Conservation (phyloP, 1,140 invertebrate genomes). For the Pseudomyrmex concolor region DNA sequence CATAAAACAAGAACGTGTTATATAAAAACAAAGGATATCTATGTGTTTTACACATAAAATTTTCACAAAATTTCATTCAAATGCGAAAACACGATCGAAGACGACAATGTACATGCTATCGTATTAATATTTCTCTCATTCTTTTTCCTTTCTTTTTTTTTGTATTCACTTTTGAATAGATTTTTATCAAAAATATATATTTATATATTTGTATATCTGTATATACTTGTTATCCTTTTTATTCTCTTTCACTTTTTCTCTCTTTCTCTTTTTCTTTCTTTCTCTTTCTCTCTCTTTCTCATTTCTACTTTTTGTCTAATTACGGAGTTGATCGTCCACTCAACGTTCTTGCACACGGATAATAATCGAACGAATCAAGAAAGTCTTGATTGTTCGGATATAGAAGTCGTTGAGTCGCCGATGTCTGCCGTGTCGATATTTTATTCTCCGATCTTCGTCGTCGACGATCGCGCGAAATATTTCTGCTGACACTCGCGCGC, state of each 20-base stretch:
- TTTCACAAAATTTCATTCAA: constrained; percentile 12
- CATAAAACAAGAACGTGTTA: no score
- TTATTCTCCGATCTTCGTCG: not conserved
- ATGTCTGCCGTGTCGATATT: constrained; percentile 36
- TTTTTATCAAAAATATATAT: constrained; percentile 83
- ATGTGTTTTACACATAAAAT: no score
- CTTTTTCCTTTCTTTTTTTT: constrained; percentile 63
- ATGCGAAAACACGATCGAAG: constrained; percentile 39
- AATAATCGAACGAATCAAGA: constrained; percentile 84
- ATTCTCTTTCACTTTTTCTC: not conserved
- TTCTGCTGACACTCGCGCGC: not conserved
- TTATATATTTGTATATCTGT: constrained; percentile 60
- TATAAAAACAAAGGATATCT: no score
- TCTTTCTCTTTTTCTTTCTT: not conserved
- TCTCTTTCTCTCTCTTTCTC: constrained; percentile 35
- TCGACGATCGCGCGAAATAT: constrained; percentile 54
- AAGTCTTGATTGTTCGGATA: constrained; percentile 84
- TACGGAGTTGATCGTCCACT: constrained; percentile 71
- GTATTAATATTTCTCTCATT: constrained; percentile 4
- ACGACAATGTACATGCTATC: constrained; percentile 12
- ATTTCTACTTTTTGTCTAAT: constrained; percentile 42
- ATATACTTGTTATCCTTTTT: constrained; percentile 44
- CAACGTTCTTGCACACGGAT: constrained; percentile 81
- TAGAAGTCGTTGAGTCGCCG: constrained; percentile 76
- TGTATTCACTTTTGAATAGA: constrained; percentile 70